Base-by-base conservation (phyloP, 2,888 invertebrate genomes). In the Brachycybe producta region DNA sequence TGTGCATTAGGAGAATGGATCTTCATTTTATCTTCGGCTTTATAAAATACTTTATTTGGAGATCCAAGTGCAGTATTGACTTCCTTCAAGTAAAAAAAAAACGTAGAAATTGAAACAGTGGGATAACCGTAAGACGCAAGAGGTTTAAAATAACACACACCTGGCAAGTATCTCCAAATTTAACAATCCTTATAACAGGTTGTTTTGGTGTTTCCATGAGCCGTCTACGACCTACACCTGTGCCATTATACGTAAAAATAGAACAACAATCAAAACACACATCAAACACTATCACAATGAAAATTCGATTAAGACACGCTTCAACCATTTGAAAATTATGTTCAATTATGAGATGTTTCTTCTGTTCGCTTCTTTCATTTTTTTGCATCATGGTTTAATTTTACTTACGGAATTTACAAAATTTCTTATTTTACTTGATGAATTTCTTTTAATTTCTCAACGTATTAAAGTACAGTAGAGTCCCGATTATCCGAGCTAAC, bases 1-100 rank as follows among this genome's bases (percentile, higher is more conserved):
- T 85, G 81, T 11, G 85, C 82, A 61, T 83, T 83, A 32, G 88
- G 85, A 58, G 84, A 80, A 71, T 95, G 95, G 63, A 95, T 95
- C 68, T 88, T 84, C 95, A 98, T 97, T 74, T 97, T 98, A 68
- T 98, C 97, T 68, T 98, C 97, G 38, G 92, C 85, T 71, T 98
- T 98, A 72, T 86, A 98, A 72, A 91, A 97, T 2, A 94, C 82
- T 51, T 77, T 76, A 52, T 86, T 86, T 0, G 98, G 97, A 2
- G 91, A 86, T 0, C 97, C 97, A 52, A 98, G 73, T 51, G 82
- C 80, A 26, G 84, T 78, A 34, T 84, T 76, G 43, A 98, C 90
- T 66, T 87, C 86, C 69, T 71, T 58, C 41, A 54, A 11, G 32
- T 11, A 32, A n/a, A 32, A 32, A 32, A 32, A 32, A 32, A 32